phyloP scores from a whole-genome alignment of 2,113 vertebrate genomes.

The Oncorhynchus tshawytscha region DNA sequence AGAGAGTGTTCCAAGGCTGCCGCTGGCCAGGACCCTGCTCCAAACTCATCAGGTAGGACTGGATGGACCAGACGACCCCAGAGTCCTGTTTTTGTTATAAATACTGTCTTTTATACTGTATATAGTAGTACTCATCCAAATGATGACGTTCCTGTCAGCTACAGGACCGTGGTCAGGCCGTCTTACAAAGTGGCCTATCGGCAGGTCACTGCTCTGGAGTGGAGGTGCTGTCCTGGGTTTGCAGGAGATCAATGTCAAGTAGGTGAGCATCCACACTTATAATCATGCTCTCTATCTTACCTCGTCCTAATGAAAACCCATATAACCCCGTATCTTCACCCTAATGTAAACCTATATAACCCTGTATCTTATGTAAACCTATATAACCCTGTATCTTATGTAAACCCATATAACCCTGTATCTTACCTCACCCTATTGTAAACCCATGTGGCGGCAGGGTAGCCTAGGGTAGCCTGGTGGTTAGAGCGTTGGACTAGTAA shows the following conservation, averaged over 20 bases:
- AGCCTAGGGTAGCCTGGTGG: no score
- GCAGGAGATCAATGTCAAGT: constrained; percentile 85
- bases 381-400: no score
- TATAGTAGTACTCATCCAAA: no score
- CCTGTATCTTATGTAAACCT: no score
- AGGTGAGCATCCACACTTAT: constrained; percentile 70
- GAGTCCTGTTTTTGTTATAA: neutral
- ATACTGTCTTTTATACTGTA: neutral
- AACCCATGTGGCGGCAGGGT: no score
- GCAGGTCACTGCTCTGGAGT: constrained; percentile 86
- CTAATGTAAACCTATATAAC: no score
- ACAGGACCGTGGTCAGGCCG: constrained; percentile 90
- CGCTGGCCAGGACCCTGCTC: constrained; percentile 91
- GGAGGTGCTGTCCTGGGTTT: constrained; percentile 92
- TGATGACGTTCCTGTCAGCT: constrained; percentile 70
- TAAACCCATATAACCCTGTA: no score
- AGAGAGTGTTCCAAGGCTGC: constrained; percentile 91
- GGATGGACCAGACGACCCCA: neutral
- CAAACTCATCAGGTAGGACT: constrained; percentile 87
- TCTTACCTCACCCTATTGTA: no score
- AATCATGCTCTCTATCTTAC: no score
- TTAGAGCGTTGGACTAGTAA: no score
- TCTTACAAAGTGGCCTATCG: constrained; percentile 87
- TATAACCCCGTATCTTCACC: no score
- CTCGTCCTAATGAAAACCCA: no score